These are phyloP conservation scores for Brachypodius melanocephalos DNA, from an alignment of 2,113 vertebrate species.

Conservation along the genomic window DNA sequence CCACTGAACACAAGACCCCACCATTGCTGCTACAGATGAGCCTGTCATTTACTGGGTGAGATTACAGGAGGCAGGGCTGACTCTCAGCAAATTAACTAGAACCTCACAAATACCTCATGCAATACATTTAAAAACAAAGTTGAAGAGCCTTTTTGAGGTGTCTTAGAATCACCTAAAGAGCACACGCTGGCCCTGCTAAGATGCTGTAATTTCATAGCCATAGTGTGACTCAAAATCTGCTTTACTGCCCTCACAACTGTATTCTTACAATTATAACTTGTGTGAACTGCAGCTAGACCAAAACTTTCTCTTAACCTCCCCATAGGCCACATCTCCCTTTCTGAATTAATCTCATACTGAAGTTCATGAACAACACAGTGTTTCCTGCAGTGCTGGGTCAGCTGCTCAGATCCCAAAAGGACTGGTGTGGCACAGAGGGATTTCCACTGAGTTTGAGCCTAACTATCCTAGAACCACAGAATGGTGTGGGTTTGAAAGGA, in stretches of 20 bases:
- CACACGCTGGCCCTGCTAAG: accelerated
- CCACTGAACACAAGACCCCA: not conserved
- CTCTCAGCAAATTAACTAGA: not conserved
- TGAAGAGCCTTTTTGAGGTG: not conserved
- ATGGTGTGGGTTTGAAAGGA: not conserved
- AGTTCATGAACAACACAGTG: not conserved
- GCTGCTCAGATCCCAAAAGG: not conserved
- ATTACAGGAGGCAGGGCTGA: not conserved
- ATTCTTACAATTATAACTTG: not conserved
- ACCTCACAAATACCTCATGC: not conserved
- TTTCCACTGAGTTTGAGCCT: not conserved
- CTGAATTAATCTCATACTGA: not conserved
- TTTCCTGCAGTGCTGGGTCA: not conserved
- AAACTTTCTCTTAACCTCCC: not conserved
- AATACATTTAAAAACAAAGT: not conserved
- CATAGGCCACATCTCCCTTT: not conserved
- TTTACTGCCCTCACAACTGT: not conserved
- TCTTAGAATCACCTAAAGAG: not conserved
- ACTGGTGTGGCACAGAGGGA: not conserved
- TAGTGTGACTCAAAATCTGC: accelerated
- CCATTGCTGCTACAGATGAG: not conserved
- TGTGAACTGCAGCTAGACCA: not conserved
- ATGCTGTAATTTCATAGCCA: not conserved
- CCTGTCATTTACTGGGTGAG: not conserved
- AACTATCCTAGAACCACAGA: not conserved